These are phyloP conservation scores for Pterois miles DNA, from an alignment of 2,797 vertebrate species.

Conservation along the genomic window DNA sequence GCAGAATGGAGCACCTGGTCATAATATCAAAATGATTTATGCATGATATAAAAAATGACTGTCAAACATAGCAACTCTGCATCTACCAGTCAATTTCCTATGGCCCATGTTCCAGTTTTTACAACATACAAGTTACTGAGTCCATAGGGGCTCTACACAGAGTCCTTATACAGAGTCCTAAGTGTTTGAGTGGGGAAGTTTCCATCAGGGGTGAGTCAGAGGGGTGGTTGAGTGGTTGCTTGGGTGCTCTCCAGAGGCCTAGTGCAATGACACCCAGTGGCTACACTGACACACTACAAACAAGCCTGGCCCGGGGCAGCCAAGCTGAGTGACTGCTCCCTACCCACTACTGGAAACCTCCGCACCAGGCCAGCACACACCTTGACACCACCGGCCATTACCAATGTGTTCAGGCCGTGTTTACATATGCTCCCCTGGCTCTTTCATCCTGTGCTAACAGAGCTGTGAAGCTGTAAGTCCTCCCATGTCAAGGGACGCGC, in stretches of 20 bases:
- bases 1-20: not conserved
- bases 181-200: conserved; percentile 82
- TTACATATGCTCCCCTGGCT: conserved; percentile 51
- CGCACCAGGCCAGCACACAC: conserved; percentile 63
- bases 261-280: conserved; percentile 86
- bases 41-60: not conserved
- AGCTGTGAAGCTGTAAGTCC: conserved; percentile 36
- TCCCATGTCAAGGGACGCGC: conserved; percentile 35
- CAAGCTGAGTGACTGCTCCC: conserved; percentile 60
- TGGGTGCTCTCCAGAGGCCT: conserved; percentile 79
- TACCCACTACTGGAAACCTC: conserved; percentile 65
- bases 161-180: conserved; percentile 74
- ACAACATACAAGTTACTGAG: conserved; percentile 54
- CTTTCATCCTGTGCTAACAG: conserved; percentile 57
- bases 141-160: conserved; percentile 70
- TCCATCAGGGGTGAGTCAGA: conserved; percentile 81
- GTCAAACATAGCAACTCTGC: conserved; percentile 24
- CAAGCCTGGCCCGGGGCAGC: conserved; percentile 55
- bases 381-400: conserved; percentile 70
- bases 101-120: conserved; percentile 46
- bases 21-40: conserved; percentile 26
- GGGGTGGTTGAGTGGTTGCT: conserved; percentile 78
- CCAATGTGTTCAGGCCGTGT: conserved; percentile 58
- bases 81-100: conserved; percentile 29
- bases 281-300: conserved; percentile 82